Conservation (phyloP, 1,140 invertebrate genomes). For the Tetranychus urticae region DNA sequence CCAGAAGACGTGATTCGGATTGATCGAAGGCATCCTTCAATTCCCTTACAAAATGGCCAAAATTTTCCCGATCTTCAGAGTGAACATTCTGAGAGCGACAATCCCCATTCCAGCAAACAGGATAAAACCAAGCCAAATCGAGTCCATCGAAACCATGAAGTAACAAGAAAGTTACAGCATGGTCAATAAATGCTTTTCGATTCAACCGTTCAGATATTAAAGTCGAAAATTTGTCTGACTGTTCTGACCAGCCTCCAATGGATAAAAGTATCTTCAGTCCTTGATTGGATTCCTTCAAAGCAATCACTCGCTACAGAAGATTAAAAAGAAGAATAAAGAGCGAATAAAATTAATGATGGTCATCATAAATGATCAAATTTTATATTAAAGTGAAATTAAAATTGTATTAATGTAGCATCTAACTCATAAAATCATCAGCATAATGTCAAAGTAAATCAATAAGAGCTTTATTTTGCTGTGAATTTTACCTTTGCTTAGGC, state of each 20-base stretch:
- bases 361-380: not conserved
- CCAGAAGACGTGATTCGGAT: not conserved
- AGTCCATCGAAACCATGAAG: constrained; percentile 51
- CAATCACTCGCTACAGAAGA: constrained; percentile 55
- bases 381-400: not conserved
- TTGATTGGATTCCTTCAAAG: constrained; percentile 61
- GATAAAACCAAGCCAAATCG: constrained; percentile 74
- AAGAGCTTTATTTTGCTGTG: too few relatives aligned
- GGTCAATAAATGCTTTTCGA: not conserved
- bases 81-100: constrained; percentile 23
- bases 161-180: constrained; percentile 30
- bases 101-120: constrained; percentile 68
- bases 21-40: not conserved
- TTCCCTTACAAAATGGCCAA: not conserved
- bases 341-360: not conserved
- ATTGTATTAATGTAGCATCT: too few relatives aligned
- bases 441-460: too few relatives aligned
- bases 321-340: constrained; percentile 65
- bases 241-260: constrained; percentile 49
- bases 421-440: too few relatives aligned
- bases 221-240: not conserved
- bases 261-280: constrained; percentile 68
- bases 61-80: not conserved
- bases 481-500: too few relatives aligned
- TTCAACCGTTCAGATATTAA: not conserved